Evolutionary conservation across 2,113 vertebrate species (phyloP).

Genomic region (Xiphophorus couchianus): DNA sequence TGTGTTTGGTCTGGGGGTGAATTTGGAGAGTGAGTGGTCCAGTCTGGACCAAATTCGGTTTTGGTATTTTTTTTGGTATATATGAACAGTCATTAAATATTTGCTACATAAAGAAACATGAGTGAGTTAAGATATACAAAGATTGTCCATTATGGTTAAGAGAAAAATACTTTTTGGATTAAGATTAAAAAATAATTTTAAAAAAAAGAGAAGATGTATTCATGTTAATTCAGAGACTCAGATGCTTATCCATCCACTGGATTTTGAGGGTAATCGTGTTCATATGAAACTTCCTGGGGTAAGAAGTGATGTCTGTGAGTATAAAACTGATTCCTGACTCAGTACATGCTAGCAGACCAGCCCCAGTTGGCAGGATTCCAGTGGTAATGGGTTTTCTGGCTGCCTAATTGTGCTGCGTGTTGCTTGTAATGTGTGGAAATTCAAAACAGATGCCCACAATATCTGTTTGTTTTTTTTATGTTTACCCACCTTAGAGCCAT

Average conservation of each 20-base stretch:
- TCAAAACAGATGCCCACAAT: conserved; percentile 72
- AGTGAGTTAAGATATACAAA: too few relatives aligned
- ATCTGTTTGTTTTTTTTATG: conserved; percentile 13
- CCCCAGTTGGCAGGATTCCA: conserved; percentile 58
- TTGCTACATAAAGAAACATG: too few relatives aligned
- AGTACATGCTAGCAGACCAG: conserved; percentile 21
- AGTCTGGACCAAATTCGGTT: neutral
- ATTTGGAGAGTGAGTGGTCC: neutral
- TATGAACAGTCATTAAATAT: neutral
- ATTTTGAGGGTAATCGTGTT: neutral
- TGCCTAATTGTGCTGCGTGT: conserved; percentile 66
- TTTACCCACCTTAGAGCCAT: conserved; percentile 26
- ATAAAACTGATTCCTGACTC: neutral
- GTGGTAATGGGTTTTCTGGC: conserved; percentile 52
- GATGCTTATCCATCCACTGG: neutral
- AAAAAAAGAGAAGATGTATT: neutral
- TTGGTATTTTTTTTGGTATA: neutral
- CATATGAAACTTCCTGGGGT: too few relatives aligned
- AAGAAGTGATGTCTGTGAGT: too few relatives aligned
- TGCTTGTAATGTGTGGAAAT: conserved; percentile 65
- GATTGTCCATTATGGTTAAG: neutral
- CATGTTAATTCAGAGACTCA: neutral
- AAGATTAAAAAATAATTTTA: too few relatives aligned
- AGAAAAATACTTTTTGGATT: neutral
- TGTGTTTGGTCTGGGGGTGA: neutral